phyloP scores from a whole-genome alignment of 2,797 vertebrate species.

The Phrynocephalus guinanensis region DNA sequence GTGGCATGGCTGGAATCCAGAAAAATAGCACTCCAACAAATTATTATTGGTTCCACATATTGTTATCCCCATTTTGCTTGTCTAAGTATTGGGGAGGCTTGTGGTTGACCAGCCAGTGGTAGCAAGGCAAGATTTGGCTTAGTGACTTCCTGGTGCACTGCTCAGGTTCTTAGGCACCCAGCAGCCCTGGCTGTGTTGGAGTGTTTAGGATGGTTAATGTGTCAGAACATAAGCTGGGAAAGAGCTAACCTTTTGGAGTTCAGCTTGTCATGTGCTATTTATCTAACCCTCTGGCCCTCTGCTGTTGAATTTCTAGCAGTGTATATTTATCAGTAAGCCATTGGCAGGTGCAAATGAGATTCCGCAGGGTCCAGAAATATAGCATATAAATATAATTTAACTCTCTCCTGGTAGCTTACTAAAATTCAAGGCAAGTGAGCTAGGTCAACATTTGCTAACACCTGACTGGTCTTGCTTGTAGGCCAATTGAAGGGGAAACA shows the following conservation, averaged over 20 bases:
- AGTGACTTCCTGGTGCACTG: conserved; percentile 14
- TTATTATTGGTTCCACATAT: background rate
- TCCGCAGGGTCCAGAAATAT: conserved; percentile 57
- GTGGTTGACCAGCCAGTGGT: background rate
- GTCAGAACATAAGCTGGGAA: conserved; percentile 60
- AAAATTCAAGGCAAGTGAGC: conserved; percentile 40
- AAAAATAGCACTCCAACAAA: background rate
- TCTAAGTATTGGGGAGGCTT: background rate
- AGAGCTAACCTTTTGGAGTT: conserved; percentile 53
- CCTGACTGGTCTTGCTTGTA: background rate
- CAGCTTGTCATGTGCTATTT: conserved; percentile 68
- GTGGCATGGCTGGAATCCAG: background rate
- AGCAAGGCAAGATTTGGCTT: conserved; percentile 7
- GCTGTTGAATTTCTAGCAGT: conserved; percentile 68
- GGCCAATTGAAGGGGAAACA: background rate
- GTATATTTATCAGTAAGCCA: conserved; percentile 66
- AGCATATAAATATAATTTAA: conserved; percentile 54
- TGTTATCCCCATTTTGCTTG: background rate
- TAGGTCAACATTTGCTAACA: conserved; percentile 9
- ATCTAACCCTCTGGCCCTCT: conserved; percentile 66
- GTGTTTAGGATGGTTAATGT: conserved; percentile 41
- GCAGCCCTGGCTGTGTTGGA: conserved; percentile 16
- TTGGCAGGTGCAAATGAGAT: conserved; percentile 70
- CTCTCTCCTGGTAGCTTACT: conserved; percentile 31
- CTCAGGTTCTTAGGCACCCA: conserved; percentile 11